Conservation (phyloP, 2,797 vertebrate genomes). For the Anniella stebbinsi region DNA sequence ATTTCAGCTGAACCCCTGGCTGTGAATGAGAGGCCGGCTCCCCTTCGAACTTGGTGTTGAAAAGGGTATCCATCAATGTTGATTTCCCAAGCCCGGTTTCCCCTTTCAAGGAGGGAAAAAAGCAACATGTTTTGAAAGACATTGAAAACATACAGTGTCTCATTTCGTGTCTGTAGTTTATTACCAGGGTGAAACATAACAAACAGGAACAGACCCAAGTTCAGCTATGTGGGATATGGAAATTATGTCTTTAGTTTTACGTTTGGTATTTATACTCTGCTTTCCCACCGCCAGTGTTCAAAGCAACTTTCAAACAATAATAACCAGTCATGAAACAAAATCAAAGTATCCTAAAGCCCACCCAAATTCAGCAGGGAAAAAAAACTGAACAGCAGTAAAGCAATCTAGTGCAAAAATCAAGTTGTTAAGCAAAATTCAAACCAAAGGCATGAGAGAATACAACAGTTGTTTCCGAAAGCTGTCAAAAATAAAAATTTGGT, state of each 20-base stretch:
- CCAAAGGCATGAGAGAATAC: too few relatives aligned
- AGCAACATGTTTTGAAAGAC: slow-evolving; percentile 12
- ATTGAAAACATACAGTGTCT: slow-evolving; percentile 39
- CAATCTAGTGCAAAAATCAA: not conserved
- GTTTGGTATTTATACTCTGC: not conserved
- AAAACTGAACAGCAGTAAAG: not conserved
- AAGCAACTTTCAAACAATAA: not conserved
- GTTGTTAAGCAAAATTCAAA: not conserved
- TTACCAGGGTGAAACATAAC: slow-evolving; percentile 56
- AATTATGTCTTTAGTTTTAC: not conserved
- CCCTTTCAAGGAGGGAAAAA: slow-evolving; percentile 78
- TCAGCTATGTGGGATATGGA: not conserved
- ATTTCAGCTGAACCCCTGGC: slow-evolving; percentile 94
- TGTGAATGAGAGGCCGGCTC: slow-evolving; percentile 95
- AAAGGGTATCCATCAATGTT: slow-evolving; percentile 97
- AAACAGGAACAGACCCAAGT: slow-evolving; percentile 54
- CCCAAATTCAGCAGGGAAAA: not conserved
- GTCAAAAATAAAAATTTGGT: not conserved
- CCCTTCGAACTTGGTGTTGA: slow-evolving; percentile 98
- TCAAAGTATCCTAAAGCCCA: not conserved
- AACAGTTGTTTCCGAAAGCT: not conserved
- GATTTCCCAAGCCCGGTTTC: slow-evolving; percentile 98
- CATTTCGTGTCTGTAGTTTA: slow-evolving; percentile 33
- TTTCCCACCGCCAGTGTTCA: not conserved
- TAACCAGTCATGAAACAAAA: not conserved